Evolutionary conservation across 2,797 vertebrate genomes (phyloP).

Genomic region (Anolis apletophallus): DNA sequence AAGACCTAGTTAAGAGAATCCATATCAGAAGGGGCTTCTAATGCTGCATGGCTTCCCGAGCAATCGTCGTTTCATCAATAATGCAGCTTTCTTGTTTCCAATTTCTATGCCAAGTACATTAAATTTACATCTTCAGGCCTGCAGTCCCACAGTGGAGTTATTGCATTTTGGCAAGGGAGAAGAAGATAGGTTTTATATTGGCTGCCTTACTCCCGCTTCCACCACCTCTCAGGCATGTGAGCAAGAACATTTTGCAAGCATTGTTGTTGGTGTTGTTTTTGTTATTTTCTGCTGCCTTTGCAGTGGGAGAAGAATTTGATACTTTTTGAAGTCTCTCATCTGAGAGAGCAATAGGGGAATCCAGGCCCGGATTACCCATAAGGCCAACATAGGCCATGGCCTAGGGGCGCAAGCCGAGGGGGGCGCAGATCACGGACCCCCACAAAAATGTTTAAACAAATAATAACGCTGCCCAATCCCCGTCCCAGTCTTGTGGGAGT

Average conservation of each 20-base stretch:
- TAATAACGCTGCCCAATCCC: too few relatives aligned
- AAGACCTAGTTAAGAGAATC: background rate
- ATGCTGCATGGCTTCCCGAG: constrained; percentile 6
- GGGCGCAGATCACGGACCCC: too few relatives aligned
- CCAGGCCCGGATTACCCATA: too few relatives aligned
- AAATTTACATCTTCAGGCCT: constrained; percentile 7
- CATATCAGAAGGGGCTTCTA: background rate
- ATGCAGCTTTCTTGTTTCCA: constrained; percentile 25
- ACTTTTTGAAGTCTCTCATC: too few relatives aligned
- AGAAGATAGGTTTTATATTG: background rate
- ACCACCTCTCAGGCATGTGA: background rate
- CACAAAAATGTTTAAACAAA: too few relatives aligned
- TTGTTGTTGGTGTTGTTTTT: background rate
- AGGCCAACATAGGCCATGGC: too few relatives aligned
- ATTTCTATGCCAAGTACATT: constrained; percentile 21
- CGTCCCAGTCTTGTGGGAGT: too few relatives aligned
- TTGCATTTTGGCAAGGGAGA: background rate
- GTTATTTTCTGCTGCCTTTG: background rate
- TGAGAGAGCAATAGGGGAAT: too few relatives aligned
- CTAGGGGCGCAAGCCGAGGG: too few relatives aligned
- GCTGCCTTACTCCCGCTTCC: too few relatives aligned
- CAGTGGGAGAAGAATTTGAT: background rate
- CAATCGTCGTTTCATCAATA: constrained; percentile 30
- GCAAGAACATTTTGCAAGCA: background rate
- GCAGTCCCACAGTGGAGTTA: background rate